Evolutionary conservation across 2,797 vertebrate genomes (phyloP).

Genomic region (Pangasius mekongensis): DNA sequence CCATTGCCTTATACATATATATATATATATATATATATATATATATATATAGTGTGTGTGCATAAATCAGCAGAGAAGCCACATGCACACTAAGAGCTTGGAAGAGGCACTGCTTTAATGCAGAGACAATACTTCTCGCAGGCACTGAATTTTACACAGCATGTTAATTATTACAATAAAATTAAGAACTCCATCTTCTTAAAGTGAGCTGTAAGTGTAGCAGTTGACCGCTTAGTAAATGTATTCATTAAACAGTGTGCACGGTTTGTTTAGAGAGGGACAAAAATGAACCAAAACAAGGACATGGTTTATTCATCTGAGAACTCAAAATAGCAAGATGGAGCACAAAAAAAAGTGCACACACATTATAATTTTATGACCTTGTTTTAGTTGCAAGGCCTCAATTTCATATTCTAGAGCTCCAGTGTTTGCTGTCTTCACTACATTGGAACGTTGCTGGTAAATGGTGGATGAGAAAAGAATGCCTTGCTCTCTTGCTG

Average conservation of each 20-base stretch:
- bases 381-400: not conserved
- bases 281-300: not conserved
- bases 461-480: not conserved
- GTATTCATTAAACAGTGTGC: not conserved
- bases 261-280: not conserved
- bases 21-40: too few relatives aligned
- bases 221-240: not conserved
- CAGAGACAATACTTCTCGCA: not conserved
- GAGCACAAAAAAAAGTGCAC: not conserved
- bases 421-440: not conserved
- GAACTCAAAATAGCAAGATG: not conserved
- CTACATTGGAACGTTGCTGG: not conserved
- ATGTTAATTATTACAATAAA: not conserved
- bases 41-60: too few relatives aligned
- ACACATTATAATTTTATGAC: not conserved
- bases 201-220: not conserved
- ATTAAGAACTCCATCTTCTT: not conserved
- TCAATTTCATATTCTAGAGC: not conserved
- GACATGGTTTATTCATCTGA: not conserved
- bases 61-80: not conserved
- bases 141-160: not conserved
- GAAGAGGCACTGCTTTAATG: not conserved
- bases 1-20: not conserved
- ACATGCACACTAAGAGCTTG: not conserved
- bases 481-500: not conserved